Evolutionary conservation across 2,113 vertebrate species (phyloP).

Genomic region (Podarcis cretensis): DNA sequence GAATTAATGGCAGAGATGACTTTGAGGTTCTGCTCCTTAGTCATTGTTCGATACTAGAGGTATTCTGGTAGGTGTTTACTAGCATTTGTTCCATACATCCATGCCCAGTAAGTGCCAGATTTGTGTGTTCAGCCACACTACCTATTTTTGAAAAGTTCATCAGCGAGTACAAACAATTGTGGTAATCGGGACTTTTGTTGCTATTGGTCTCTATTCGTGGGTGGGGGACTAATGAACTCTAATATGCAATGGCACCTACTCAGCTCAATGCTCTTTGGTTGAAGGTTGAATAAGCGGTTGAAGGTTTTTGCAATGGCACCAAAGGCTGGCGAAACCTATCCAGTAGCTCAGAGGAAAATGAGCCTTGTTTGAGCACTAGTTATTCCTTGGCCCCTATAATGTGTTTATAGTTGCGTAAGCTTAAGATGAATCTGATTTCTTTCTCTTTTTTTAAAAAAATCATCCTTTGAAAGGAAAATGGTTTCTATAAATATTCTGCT

Average conservation of each 20-base stretch:
- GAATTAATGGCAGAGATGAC: not conserved
- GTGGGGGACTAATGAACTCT: not conserved
- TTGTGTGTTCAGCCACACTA: too few species aligned
- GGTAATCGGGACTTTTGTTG: not conserved
- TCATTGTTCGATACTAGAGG: too few species aligned
- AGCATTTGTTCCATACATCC: not conserved
- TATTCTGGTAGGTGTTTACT: not conserved
- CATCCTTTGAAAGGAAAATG: slow-evolving; percentile 58
- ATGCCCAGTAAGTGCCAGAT: not conserved
- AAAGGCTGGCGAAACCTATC: not conserved
- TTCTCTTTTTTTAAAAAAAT: slow-evolving; percentile 59
- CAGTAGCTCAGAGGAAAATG: not conserved
- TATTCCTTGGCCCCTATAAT: slow-evolving; percentile 32
- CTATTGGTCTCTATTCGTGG: not conserved
- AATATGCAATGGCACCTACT: not conserved
- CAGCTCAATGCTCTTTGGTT: not conserved
- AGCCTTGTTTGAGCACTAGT: not conserved
- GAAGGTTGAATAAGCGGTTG: not conserved
- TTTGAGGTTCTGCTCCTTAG: not conserved
- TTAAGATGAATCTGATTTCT: slow-evolving; percentile 57
- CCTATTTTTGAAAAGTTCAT: not conserved
- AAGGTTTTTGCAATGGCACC: not conserved
- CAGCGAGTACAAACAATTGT: not conserved
- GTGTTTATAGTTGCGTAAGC: slow-evolving; percentile 30
- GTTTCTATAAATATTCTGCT: slow-evolving; percentile 68